Evolutionary conservation across 1,140 invertebrate species (phyloP).

Genomic region (Sitobion miscanthi): DNA sequence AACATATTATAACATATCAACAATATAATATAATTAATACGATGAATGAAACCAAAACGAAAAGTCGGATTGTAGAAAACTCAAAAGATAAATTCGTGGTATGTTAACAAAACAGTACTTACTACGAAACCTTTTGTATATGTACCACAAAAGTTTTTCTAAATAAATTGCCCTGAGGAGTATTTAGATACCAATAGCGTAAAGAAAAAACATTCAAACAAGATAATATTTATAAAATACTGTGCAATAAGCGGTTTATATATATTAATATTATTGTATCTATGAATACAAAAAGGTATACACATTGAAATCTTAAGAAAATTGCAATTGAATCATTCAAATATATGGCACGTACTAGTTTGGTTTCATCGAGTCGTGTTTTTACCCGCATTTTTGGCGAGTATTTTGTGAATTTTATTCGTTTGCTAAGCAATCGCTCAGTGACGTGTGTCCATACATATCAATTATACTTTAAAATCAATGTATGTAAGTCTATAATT

Average conservation of each 20-base stretch:
- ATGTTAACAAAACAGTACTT: neutral
- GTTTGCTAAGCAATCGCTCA: neutral
- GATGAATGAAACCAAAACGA: neutral
- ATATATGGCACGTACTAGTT: neutral
- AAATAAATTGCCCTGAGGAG: neutral
- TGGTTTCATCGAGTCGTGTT: neutral
- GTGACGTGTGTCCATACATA: neutral
- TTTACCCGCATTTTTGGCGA: too few relatives aligned
- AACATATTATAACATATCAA: neutral
- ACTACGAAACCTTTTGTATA: too few relatives aligned
- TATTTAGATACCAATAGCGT: neutral
- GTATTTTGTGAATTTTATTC: neutral
- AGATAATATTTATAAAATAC: neutral
- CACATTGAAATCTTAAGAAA: neutral
- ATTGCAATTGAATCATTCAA: neutral
- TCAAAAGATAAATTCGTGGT: neutral
- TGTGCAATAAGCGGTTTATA: neutral
- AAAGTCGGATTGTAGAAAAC: neutral
- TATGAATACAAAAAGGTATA: too few relatives aligned
- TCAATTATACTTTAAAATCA: neutral
- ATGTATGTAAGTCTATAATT: neutral
- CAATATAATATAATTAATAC: neutral
- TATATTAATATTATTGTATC: too few relatives aligned
- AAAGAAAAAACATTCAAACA: neutral
- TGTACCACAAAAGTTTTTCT: neutral